phyloP scores from a whole-genome alignment of 2,113 vertebrate species.

The Bufo gargarizans region DNA sequence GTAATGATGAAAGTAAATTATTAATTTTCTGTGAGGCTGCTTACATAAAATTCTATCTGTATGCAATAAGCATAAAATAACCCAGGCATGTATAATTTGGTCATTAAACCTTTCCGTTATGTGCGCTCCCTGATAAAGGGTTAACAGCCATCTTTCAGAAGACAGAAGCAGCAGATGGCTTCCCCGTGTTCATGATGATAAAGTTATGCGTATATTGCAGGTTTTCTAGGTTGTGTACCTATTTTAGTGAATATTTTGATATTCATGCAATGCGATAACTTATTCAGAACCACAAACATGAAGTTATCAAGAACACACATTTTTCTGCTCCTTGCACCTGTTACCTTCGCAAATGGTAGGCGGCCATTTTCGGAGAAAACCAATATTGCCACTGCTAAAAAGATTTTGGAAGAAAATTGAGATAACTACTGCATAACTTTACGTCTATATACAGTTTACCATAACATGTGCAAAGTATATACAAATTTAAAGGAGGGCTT shows the following conservation, averaged over 20 bases:
- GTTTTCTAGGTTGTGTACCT: slow-evolving; percentile 19
- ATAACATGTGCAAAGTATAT: no score
- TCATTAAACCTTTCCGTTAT: slow-evolving; percentile 46
- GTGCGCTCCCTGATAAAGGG: slow-evolving; percentile 33
- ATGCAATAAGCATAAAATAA: slow-evolving; percentile 55
- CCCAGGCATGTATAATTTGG: slow-evolving; percentile 43
- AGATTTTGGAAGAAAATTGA: neutral
- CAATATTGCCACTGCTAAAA: neutral
- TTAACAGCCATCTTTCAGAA: slow-evolving; percentile 36
- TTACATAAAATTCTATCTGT: slow-evolving; percentile 55
- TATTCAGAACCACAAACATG: slow-evolving; percentile 13
- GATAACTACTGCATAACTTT: neutral
- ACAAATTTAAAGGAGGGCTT: no score
- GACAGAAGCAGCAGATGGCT: slow-evolving; percentile 20
- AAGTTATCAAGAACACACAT: neutral
- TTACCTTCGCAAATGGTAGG: neutral
- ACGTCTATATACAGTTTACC: neutral
- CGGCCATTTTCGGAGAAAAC: neutral
- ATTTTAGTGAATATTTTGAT: slow-evolving; percentile 22
- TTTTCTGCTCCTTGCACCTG: slow-evolving; percentile 16
- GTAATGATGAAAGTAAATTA: slow-evolving; percentile 56
- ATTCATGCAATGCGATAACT: slow-evolving; percentile 16
- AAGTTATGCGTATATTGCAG: slow-evolving; percentile 16
- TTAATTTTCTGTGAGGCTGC: slow-evolving; percentile 56
- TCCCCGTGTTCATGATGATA: slow-evolving; percentile 17